A percentile compares a stretch with the other conserved stretches of the same genome.
Evolutionary conservation across 2,113 vertebrate species (phyloP).

Genomic region (Pteropus alecto): DNA sequence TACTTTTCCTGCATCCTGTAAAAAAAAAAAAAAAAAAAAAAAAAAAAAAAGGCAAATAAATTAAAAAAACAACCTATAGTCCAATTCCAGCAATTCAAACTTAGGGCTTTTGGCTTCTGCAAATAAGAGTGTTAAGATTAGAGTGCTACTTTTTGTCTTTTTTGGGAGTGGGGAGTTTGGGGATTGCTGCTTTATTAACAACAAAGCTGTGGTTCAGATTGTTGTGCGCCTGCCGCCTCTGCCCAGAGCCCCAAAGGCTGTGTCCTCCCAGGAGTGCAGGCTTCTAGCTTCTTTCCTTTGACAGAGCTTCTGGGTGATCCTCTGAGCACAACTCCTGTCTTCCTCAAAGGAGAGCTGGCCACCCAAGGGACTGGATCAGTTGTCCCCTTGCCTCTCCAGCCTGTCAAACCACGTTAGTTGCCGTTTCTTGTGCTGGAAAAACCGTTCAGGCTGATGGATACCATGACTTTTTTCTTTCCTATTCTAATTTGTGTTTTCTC

Average conservation of each 20-base stretch:
- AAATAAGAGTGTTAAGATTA: neutral
- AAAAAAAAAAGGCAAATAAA: neutral
- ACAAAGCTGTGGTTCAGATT: neutral
- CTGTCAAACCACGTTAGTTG: neutral
- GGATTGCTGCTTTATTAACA: neutral
- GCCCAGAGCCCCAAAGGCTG: neutral
- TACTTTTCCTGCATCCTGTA: neutral
- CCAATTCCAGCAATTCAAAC: neutral
- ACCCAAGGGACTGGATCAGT: neutral
- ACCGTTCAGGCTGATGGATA: neutral
- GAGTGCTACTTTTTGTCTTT: neutral
- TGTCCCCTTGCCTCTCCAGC: neutral
- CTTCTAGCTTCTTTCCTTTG: neutral
- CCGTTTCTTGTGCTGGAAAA: neutral
- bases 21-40: neutral
- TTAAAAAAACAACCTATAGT: neutral
- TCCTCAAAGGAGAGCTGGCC: neutral
- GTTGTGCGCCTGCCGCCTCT: neutral
- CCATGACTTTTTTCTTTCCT: neutral
- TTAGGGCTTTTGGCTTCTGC: neutral
- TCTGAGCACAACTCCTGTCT: neutral
- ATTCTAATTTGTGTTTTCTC: neutral
- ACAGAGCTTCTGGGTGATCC: neutral
- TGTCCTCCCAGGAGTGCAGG: neutral
- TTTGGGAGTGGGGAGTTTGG: rapidly evolving